Evolutionary conservation across 35 echinoderm and acorn worm species (phyloP).

Genomic region (Apostichopus californicus): DNA sequence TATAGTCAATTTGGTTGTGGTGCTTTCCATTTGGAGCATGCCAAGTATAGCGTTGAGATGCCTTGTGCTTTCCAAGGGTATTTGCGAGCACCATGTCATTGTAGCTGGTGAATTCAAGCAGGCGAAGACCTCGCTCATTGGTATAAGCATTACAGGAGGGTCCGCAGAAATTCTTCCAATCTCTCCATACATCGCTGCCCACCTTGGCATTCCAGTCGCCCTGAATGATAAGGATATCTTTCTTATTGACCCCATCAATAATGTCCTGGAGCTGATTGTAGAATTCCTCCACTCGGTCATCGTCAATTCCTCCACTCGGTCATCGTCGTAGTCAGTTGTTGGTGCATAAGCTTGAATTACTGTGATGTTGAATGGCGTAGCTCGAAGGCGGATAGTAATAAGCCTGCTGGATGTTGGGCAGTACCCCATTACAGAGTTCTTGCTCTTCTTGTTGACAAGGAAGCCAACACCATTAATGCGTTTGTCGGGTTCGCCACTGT

Average conservation of each 20-base stretch:
- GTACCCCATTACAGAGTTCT: constrained; percentile 44
- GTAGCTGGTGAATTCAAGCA: constrained; percentile 30
- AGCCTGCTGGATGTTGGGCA: not conserved
- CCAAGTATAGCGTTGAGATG: constrained; percentile 10
- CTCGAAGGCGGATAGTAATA: constrained; percentile 32
- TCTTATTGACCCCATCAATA: not conserved
- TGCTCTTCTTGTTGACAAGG: constrained; percentile 40
- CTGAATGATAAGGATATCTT: constrained; percentile 25
- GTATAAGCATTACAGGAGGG: not conserved
- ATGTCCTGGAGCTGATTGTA: constrained; percentile 46
- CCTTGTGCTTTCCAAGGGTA: constrained; percentile 23
- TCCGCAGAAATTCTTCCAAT: not conserved
- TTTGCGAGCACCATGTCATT: constrained; percentile 16
- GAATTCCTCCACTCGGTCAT: constrained; percentile 39
- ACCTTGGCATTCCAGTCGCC: constrained; percentile 52
- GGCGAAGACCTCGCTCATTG: constrained; percentile 1
- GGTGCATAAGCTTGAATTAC: constrained; percentile 31
- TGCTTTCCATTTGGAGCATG: constrained; percentile 5
- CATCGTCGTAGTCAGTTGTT: not conserved
- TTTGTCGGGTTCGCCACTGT: constrained; percentile 50
- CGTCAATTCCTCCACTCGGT: no score
- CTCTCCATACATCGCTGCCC: not conserved
- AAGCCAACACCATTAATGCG: constrained; percentile 54
- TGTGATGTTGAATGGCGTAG: constrained; percentile 26
- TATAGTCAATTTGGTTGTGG: constrained; percentile 43